A percentile compares a stretch with the other conserved stretches of the same genome.
Conservation (phyloP, 2,797 vertebrate genomes). For the Labeo calbasu region DNA sequence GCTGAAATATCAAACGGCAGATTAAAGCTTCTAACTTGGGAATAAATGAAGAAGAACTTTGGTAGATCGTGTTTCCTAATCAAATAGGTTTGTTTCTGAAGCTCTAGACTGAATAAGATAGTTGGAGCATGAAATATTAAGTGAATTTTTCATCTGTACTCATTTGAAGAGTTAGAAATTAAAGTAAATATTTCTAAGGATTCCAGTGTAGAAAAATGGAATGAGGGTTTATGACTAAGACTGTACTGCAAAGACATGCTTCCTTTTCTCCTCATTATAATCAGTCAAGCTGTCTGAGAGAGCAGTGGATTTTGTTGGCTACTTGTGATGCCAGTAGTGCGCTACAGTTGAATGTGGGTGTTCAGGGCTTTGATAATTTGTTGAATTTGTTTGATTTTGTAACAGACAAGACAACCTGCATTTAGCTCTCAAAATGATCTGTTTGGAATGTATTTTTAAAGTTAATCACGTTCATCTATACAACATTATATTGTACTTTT, state of each 20-base stretch:
- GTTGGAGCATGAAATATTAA: not conserved
- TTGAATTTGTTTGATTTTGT: not conserved
- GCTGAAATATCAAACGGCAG: not conserved
- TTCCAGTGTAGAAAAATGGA: not conserved
- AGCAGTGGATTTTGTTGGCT: not conserved
- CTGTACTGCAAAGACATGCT: not conserved
- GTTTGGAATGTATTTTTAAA: not conserved
- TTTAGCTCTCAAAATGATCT: not conserved
- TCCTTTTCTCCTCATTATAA: constrained; percentile 1
- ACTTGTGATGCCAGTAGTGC: not conserved
- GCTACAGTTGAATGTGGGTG: not conserved
- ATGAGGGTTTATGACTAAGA: not conserved
- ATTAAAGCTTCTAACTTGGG: not conserved
- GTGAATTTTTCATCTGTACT: not conserved
- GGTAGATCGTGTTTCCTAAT: not conserved
- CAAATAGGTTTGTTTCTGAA: constrained; percentile 9
- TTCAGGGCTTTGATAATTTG: not conserved
- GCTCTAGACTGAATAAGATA: constrained; percentile 7
- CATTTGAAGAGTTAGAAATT: not conserved
- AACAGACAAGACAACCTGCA: not conserved
- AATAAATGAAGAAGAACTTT: not conserved
- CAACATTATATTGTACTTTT: not conserved
- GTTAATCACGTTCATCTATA: not conserved
- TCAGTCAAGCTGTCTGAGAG: not conserved
- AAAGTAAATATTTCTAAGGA: not conserved